Conservation (phyloP, 35 echinoderm and acorn worm species). For the Stichopus chloronotus region DNA sequence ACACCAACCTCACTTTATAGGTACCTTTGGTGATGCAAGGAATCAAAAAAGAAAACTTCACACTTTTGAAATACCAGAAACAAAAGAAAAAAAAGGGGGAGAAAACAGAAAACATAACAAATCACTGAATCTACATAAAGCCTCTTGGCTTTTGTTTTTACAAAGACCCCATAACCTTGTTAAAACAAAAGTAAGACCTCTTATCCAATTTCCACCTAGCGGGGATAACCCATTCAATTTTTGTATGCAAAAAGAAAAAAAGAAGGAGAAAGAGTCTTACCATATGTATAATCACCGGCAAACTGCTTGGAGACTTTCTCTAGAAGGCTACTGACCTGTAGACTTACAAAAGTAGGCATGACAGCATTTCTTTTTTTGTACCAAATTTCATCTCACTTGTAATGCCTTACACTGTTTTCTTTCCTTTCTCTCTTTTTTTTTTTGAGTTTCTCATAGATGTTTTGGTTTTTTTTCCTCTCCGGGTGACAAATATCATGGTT, state of each 20-base stretch:
- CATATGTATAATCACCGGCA: no score
- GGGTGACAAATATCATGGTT: neutral
- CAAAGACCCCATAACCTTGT: conserved; percentile 40
- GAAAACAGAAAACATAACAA: neutral
- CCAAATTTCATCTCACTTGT: neutral
- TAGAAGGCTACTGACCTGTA: neutral
- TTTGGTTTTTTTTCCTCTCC: neutral
- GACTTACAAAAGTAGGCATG: neutral
- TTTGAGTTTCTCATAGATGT: neutral
- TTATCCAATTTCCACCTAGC: conserved; percentile 11
- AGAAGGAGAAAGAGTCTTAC: neutral
- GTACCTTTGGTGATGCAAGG: no score
- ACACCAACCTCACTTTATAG: no score
- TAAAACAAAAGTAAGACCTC: conserved; percentile 39
- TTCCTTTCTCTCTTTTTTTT: neutral
- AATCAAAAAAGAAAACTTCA: no score
- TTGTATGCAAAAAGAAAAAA: neutral
- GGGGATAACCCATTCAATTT: neutral
- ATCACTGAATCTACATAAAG: neutral
- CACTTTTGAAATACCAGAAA: no score
- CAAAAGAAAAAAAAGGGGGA: neutral
- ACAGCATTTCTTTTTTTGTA: neutral
- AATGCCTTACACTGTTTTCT: neutral
- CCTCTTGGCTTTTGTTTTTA: conserved; percentile 5
- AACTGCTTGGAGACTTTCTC: no score